A percentile compares a stretch with the other conserved stretches of the same genome.
Conservation (phyloP, 2,797 vertebrate genomes). For the Myripristis murdjan region DNA sequence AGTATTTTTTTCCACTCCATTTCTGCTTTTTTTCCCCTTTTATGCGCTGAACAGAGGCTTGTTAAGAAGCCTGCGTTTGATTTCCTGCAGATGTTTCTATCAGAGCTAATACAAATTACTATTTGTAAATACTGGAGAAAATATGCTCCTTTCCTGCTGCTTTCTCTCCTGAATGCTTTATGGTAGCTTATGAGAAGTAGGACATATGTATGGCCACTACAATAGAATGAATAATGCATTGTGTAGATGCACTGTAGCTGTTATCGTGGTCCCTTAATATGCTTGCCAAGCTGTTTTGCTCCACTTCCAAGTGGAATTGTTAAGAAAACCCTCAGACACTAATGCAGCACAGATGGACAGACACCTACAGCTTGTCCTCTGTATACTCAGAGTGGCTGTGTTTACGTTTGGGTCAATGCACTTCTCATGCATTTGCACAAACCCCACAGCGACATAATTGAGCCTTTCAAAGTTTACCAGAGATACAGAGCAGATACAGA, state of each 20-base stretch:
- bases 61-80: slow-evolving; percentile 43
- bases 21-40: slow-evolving; percentile 34
- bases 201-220: background rate
- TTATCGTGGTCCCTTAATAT: slow-evolving; percentile 2
- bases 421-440: slow-evolving; percentile 52
- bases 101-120: slow-evolving; percentile 56
- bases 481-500: slow-evolving; percentile 15
- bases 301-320: slow-evolving; percentile 4
- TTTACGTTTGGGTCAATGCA: slow-evolving; percentile 50
- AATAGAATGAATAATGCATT: slow-evolving; percentile 19
- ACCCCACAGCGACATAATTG: slow-evolving; percentile 53
- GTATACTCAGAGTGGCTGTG: slow-evolving; percentile 17
- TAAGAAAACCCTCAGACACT: slow-evolving; percentile 23
- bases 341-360: slow-evolving; percentile 49
- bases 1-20: slow-evolving; percentile 43
- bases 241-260: background rate
- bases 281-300: slow-evolving; percentile 21
- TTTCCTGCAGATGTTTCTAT: slow-evolving; percentile 70
- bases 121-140: slow-evolving; percentile 48
- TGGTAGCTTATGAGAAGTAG: slow-evolving; percentile 33
- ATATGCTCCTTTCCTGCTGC: background rate
- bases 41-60: slow-evolving; percentile 21
- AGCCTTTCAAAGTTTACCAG: slow-evolving; percentile 20
- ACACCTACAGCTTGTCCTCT: slow-evolving; percentile 48
- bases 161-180: slow-evolving; percentile 20